Evolutionary conservation across 2,888 invertebrate species (phyloP), one percentile per base, ranked within the genome.

Genomic region (Lasioglossum vierecki): DNA sequence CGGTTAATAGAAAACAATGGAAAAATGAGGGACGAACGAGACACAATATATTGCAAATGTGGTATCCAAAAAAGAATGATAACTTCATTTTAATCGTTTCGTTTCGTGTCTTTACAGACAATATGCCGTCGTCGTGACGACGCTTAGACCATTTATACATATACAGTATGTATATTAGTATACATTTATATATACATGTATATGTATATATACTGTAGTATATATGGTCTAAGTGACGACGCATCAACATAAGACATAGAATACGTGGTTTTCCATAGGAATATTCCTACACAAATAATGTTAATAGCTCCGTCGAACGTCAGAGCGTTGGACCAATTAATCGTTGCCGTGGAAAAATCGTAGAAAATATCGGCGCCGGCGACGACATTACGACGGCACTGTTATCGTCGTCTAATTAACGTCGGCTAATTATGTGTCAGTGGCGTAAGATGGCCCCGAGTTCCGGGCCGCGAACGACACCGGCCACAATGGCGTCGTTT

Each of bases 321-420:
- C 63, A 5, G 26, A 60, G 30, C 6, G 30, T 63, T 30, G 5
- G 60, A 63, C 15, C 15, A 15, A 26, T 63, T 63, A 11, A 63
- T 63, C 6, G 63, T 35, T 35, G 66, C 8, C 66, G 35, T 3
- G 22, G 26, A 60, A 75, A 82, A 76, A 81, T 44, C 53, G 76
- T n/a, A 22, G 82, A 66, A 86, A 83, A 77, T 63, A 39, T 60
- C n/a, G 70, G 53, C 30, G 66, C 15, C 49, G 66, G 72, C n/a
- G n/a, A 57, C 83, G 76, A 41, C 85, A 80, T 79, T 76, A 75
- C 44, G 35, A 35, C 71, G 68, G 79, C 9, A 46, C 44, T 77
- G 60, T 85, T 78, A 80, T 72, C 85, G 76, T 26, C 35, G 72
- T 79, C 78, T 81, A 86, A 86, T 84, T 86, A 86, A 79, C 79